Evolutionary conservation across 2,888 invertebrate genomes (phyloP).

Genomic region (Drosophila niveifrons): DNA sequence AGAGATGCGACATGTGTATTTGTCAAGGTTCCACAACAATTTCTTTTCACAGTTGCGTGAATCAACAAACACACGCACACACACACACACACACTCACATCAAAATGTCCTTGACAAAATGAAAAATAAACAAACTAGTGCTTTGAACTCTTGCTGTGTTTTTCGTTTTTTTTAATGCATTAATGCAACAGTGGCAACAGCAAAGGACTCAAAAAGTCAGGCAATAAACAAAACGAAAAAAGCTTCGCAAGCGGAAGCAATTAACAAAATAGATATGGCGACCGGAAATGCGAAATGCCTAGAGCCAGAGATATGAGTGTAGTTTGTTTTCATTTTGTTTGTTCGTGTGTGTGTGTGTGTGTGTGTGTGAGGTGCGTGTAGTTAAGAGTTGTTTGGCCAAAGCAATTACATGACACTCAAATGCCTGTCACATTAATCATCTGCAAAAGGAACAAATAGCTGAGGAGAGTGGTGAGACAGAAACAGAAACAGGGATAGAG

Average conservation of each 20-base stretch:
- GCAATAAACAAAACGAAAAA: background rate
- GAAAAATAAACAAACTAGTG: background rate
- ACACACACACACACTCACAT: background rate
- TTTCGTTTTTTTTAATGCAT: background rate
- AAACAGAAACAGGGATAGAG: no score
- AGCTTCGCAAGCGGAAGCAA: conserved; percentile 33
- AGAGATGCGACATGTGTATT: conserved; percentile 29
- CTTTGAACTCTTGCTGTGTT: conserved; percentile 11
- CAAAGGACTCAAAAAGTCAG: background rate
- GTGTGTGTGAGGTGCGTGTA: conserved; percentile 8
- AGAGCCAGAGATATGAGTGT: background rate
- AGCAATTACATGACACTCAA: conserved; percentile 47
- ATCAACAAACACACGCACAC: background rate
- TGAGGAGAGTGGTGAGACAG: no score
- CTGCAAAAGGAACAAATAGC: conserved; percentile 1
- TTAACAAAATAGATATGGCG: conserved; percentile 41
- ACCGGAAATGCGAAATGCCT: conserved; percentile 31
- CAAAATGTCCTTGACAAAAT: conserved; percentile 20
- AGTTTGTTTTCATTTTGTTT: no score
- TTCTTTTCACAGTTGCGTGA: conserved; percentile 5
- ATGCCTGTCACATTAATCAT: conserved; percentile 54
- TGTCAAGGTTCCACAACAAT: conserved; percentile 39
- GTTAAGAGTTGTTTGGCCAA: conserved; percentile 27
- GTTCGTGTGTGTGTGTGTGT: background rate
- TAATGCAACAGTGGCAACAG: conserved; percentile 1